Evolutionary conservation across 92 coral and sea anemone species (phyloP).

Genomic region (Virgularia gustaviana): DNA sequence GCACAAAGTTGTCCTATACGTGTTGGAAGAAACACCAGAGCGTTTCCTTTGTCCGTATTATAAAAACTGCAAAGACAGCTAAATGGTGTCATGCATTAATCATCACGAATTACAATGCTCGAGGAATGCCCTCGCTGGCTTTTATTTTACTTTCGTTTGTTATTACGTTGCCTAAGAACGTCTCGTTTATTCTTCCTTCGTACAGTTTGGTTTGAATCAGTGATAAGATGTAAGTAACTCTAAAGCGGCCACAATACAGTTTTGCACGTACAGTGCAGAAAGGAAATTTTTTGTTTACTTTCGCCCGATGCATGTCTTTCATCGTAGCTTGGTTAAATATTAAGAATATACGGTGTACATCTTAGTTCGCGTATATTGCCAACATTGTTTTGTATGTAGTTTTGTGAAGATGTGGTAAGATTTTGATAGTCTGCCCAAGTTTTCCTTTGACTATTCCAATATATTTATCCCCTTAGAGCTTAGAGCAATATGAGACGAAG

Average conservation of each 20-base stretch:
- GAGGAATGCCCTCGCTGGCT: not conserved
- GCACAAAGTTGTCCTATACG: not conserved
- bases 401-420: not conserved
- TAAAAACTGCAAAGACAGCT: conserved; percentile 38
- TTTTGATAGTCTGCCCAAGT: not conserved
- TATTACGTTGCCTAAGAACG: no score
- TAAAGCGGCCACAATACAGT: not conserved
- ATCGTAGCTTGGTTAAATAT: conserved; percentile 21
- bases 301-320: conserved; percentile 19
- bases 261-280: conserved; percentile 13
- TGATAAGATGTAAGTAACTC: not conserved
- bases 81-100: conserved; percentile 34
- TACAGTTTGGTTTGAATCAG: conserved; percentile 1
- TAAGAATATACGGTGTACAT: not conserved
- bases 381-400: not conserved
- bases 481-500: conserved; percentile 32
- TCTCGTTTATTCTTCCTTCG: no score
- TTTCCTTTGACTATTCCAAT: no score
- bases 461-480: no score
- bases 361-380: not conserved
- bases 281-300: conserved; percentile 29
- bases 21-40: not conserved
- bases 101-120: conserved; percentile 7
- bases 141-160: not conserved
- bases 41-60: conserved; percentile 11